Evolutionary conservation across 2,888 invertebrate species (phyloP), one percentile per base, ranked within the genome.

Genomic region (Caenorhabditis becei): DNA sequence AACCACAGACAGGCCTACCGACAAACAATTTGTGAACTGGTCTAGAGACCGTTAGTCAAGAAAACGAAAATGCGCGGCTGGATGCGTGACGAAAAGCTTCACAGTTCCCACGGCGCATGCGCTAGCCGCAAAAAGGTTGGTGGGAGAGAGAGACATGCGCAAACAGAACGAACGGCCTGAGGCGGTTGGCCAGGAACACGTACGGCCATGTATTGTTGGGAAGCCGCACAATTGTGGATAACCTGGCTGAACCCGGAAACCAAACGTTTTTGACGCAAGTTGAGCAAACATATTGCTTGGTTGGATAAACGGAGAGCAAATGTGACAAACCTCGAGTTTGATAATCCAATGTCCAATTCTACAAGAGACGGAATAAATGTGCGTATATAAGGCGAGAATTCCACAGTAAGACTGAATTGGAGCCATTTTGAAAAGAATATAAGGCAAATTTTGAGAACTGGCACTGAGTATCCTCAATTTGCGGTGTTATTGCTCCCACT

Each of bases 241-340:
- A 35, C 26, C 58, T 7, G n/a, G 24, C 56, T 66, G 65, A 51
- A 74, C 74, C 58, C 65, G 74, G 72, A 72, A 74, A 47, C 58
- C 28, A n/a, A 4, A 16, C 61, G 23, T 24, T 71, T 72, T 66
- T 66, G 75, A 75, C 35, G 53, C 41, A 66, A 66, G 49, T 49
- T 62, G 72, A 44, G 63, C 23, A 75, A 75, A 75, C 53, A 75
- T 28, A 66, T 61, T 28, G 44, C 26, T 47, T 1, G 47, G 62
- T n/a, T n/a, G n/a, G n/a, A n/a, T n/a, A n/a, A n/a, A 59, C 47
- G 11, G 49, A 53, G 62, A 62, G 62, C 54, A 54, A 41, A 37
- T 62, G 8, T 41, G 65, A 66, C 63, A 72, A 62, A n/a, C 41
- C 24, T 51, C 14, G 26, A 24, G 24, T 14, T 51, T 26, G 47